These are phyloP conservation scores for Acipenser oxyrinchus DNA, from an alignment of 2,797 vertebrate genomes.

Conservation along the genomic window DNA sequence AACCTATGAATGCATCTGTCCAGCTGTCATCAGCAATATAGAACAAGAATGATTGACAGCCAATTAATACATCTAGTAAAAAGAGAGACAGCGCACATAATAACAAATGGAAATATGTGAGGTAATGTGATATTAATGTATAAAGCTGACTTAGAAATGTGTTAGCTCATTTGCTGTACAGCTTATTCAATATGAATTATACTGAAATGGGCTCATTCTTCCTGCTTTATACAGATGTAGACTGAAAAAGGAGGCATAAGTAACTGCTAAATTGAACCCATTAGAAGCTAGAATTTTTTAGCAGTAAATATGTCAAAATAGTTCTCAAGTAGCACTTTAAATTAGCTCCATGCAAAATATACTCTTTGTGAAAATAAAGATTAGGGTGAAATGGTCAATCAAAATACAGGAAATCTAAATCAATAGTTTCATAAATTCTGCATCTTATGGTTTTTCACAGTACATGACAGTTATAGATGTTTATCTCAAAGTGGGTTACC, in stretches of 20 bases:
- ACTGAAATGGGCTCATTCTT: slow-evolving; percentile 45
- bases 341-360: neutral
- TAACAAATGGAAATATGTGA: slow-evolving; percentile 31
- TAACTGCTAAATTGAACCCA: slow-evolving; percentile 8
- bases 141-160: slow-evolving; percentile 44
- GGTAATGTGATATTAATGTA: slow-evolving; percentile 64
- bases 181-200: slow-evolving; percentile 59
- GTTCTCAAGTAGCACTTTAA: slow-evolving; percentile 4
- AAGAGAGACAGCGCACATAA: slow-evolving; percentile 31
- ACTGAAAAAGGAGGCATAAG: slow-evolving; percentile 26
- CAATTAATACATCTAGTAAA: slow-evolving; percentile 30
- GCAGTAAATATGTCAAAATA: slow-evolving; percentile 2
- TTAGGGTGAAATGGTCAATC: no score
- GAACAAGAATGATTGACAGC: slow-evolving; percentile 1
- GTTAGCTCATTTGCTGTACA: slow-evolving; percentile 48
- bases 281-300: slow-evolving; percentile 1
- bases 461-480: no score
- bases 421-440: no score
- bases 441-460: no score
- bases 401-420: no score
- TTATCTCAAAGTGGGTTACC: no score
- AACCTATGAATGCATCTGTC: slow-evolving; percentile 34
- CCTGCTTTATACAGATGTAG: slow-evolving; percentile 40
- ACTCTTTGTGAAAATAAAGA: no score
- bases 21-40: slow-evolving; percentile 43